phyloP scores from a whole-genome alignment of 1,140 invertebrate genomes.

The Meloidogyne exigua region DNA sequence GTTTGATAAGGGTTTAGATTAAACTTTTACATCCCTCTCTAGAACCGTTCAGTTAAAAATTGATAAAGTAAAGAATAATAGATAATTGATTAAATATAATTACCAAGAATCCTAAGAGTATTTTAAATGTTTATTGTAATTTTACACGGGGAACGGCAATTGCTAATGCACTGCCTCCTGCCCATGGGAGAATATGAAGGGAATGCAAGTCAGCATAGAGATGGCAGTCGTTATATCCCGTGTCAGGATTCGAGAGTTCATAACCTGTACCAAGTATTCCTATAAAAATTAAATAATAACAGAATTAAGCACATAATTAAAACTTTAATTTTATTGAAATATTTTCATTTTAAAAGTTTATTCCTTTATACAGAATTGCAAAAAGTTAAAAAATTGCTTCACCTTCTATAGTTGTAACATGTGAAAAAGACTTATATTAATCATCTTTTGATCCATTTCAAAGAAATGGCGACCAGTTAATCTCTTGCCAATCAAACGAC shows the following conservation, averaged over 20 bases:
- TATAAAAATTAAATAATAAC: neutral
- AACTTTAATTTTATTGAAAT: too few relatives aligned
- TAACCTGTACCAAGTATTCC: neutral
- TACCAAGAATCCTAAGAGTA: too few relatives aligned
- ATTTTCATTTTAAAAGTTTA: too few relatives aligned
- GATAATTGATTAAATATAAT: too few relatives aligned
- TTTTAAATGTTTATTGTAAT: neutral
- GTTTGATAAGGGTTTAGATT: neutral
- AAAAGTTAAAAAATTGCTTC: neutral
- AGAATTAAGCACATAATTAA: too few relatives aligned
- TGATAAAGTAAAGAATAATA: too few relatives aligned
- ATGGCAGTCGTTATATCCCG: neutral
- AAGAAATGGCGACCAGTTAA: slow-evolving; percentile 5
- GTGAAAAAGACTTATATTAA: neutral
- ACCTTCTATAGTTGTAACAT: slow-evolving; percentile 20
- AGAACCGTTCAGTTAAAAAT: too few relatives aligned
- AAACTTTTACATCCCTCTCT: neutral
- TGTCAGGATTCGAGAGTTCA: slow-evolving; percentile 2
- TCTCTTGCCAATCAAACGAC: slow-evolving; percentile 17
- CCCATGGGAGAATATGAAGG: slow-evolving; percentile 14
- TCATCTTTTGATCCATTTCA: slow-evolving; percentile 5
- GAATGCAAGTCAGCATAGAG: slow-evolving; percentile 8
- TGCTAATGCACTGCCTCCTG: slow-evolving; percentile 1
- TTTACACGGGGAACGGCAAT: slow-evolving; percentile 5
- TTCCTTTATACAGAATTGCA: too few relatives aligned